phyloP scores from a whole-genome alignment of 1,140 invertebrate species.

The Danaus plexippus region DNA sequence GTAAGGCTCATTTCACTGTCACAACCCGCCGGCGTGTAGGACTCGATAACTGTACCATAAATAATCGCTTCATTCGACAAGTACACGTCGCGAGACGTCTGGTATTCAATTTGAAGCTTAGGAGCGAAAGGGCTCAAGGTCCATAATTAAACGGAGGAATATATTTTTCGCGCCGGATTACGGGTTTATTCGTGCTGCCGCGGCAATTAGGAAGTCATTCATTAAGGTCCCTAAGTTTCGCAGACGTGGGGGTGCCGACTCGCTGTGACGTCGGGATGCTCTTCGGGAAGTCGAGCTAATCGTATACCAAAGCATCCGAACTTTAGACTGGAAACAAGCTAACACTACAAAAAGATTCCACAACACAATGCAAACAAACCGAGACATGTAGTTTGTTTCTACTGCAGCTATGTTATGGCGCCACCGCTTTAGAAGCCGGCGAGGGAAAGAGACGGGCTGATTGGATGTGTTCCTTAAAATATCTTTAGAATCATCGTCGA shows the following conservation, averaged over 20 bases:
- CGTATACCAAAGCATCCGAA: constrained; percentile 4
- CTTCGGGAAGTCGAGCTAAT: constrained; percentile 38
- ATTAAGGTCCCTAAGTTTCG: constrained; percentile 71
- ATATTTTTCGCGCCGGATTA: constrained; percentile 53
- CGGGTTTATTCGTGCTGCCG: constrained; percentile 62
- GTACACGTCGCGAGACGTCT: constrained; percentile 42
- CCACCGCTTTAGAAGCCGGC: constrained; percentile 41
- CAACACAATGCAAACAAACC: constrained; percentile 55
- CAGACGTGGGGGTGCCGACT: constrained; percentile 67
- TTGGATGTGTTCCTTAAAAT: constrained; percentile 51
- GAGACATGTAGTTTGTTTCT: constrained; percentile 31
- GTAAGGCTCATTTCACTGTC: constrained; percentile 43
- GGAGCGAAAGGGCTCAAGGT: constrained; percentile 55
- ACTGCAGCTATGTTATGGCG: constrained; percentile 39
- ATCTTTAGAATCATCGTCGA: constrained; percentile 55
- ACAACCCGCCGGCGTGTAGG: constrained; percentile 27
- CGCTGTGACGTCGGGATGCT: constrained; percentile 53
- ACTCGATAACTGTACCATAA: constrained; percentile 39
- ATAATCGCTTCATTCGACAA: constrained; percentile 47
- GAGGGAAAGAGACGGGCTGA: constrained; percentile 47
- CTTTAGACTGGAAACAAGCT: constrained; percentile 9
- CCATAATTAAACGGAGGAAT: constrained; percentile 45
- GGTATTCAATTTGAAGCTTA: constrained; percentile 59
- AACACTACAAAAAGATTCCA: constrained; percentile 23
- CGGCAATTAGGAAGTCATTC: constrained; percentile 71